Percentiles rank a stretch among this genome's conserved stretches.
phyloP scores from a whole-genome alignment of 2,113 vertebrate genomes.

The Pagrus major region DNA sequence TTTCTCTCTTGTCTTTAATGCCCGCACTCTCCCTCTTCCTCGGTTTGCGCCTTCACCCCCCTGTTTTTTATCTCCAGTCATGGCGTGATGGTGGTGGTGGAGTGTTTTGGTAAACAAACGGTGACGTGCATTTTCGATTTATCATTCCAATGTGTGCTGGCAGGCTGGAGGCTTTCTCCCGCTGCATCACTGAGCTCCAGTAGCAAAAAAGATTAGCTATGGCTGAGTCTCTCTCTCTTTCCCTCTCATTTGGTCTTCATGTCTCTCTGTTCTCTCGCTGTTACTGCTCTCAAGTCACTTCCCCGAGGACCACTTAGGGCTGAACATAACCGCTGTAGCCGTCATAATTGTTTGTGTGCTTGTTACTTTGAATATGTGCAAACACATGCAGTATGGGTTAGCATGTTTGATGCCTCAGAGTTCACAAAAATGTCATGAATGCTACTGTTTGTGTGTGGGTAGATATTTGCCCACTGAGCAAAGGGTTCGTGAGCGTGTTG shows the following conservation, averaged over 20 bases:
- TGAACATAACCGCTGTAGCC: not conserved
- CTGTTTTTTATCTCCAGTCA: not conserved
- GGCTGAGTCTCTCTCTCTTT: slow-evolving; percentile 22
- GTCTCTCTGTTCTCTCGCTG: slow-evolving; percentile 19
- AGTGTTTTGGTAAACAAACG: slow-evolving; percentile 50
- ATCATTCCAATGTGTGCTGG: slow-evolving; percentile 20
- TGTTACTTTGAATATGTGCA: not conserved
- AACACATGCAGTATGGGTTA: not conserved
- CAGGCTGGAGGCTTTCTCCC: slow-evolving; percentile 3
- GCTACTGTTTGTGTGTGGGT: not conserved
- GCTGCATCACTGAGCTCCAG: slow-evolving; percentile 15
- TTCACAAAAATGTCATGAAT: not conserved
- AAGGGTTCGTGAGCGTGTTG: not conserved
- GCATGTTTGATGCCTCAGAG: slow-evolving; percentile 8
- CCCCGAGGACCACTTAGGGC: slow-evolving; percentile 16
- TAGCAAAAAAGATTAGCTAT: slow-evolving; percentile 30
- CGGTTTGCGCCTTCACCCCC: not conserved
- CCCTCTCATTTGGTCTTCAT: slow-evolving; percentile 28
- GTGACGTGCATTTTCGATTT: slow-evolving; percentile 43
- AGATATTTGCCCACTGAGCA: not conserved
- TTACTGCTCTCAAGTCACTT: not conserved
- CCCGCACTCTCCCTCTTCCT: not conserved
- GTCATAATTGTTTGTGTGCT: slow-evolving; percentile 1
- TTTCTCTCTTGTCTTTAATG: slow-evolving; percentile 24
- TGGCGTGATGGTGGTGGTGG: not conserved